phyloP scores from a whole-genome alignment of 2,888 invertebrate genomes.

The Brachypterus glaber region DNA sequence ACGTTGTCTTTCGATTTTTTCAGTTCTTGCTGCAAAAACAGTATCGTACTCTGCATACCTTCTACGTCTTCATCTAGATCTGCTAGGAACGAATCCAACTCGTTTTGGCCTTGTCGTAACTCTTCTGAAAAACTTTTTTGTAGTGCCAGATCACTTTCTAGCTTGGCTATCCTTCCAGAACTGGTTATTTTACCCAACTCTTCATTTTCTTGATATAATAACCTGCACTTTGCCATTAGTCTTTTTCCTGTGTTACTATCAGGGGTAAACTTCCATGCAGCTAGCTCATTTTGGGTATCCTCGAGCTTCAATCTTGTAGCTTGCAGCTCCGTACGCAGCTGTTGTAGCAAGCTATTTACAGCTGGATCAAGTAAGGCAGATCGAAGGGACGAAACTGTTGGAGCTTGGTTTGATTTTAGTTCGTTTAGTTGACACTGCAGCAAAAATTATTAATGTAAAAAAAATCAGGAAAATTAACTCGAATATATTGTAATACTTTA shows the following conservation, averaged over 20 bases:
- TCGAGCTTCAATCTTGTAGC: slow-evolving; percentile 84
- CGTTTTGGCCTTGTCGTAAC: slow-evolving; percentile 93
- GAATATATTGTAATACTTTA: too few species aligned
- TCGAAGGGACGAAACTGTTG: slow-evolving; percentile 63
- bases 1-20: slow-evolving; percentile 63
- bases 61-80: slow-evolving; percentile 96
- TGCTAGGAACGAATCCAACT: slow-evolving; percentile 89
- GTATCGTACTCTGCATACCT: slow-evolving; percentile 96
- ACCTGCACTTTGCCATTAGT: slow-evolving; percentile 92
- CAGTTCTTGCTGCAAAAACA: slow-evolving; percentile 87
- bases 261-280: slow-evolving; percentile 99
- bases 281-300: slow-evolving; percentile 94
- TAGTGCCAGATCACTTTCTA: slow-evolving; percentile 90
- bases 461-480: too few species aligned
- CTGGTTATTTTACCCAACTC: slow-evolving; percentile 93
- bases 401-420: slow-evolving; percentile 81
- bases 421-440: slow-evolving; percentile 84
- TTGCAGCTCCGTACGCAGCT: slow-evolving; percentile 82
- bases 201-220: slow-evolving; percentile 94
- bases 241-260: slow-evolving; percentile 97
- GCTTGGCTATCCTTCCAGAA: slow-evolving; percentile 86
- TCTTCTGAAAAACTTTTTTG: slow-evolving; percentile 94
- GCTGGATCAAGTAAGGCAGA: slow-evolving; percentile 89
- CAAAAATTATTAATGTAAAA: slow-evolving; percentile 9
- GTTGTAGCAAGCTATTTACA: slow-evolving; percentile 85